A percentile compares a stretch with the other conserved stretches of the same genome.
These are phyloP conservation scores for Gordius sp. DNA, from an alignment of 2,888 invertebrate genomes.

Conservation along the genomic window DNA sequence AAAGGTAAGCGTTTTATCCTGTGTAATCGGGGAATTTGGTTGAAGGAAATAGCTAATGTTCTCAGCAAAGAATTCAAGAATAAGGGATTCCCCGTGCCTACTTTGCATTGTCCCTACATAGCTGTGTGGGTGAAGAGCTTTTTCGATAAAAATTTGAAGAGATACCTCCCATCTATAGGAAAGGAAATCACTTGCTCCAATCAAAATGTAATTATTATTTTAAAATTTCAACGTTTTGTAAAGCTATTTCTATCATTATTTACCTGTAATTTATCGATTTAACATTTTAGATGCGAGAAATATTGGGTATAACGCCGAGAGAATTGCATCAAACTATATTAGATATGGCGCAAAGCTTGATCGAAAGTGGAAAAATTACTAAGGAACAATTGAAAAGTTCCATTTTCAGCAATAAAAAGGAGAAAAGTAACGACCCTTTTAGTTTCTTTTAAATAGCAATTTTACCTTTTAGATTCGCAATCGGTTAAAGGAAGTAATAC, in stretches of 20 bases:
- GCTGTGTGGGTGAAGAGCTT: constrained; percentile 28
- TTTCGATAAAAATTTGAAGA: constrained; percentile 30
- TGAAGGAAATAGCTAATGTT: constrained; percentile 31
- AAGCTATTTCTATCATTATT: no score
- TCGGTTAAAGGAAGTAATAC: no score
- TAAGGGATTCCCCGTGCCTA: constrained; percentile 28
- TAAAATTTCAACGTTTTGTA: no score
- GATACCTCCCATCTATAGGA: constrained; percentile 29
- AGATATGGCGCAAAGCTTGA: constrained; percentile 18
- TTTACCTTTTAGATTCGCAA: no score
- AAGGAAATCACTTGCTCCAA: constrained; percentile 23
- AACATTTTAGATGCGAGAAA: constrained; percentile 17
- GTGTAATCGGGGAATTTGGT: constrained; percentile 29
- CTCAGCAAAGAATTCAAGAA: constrained; percentile 31
- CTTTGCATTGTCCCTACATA: constrained; percentile 28
- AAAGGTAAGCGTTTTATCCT: constrained; percentile 29
- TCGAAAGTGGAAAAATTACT: constrained; percentile 22
- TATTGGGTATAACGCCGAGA: background rate
- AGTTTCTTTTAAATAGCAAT: no score
- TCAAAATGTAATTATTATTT: constrained; percentile 26
- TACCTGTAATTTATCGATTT: no score
- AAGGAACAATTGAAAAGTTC: no score
- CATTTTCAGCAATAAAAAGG: no score
- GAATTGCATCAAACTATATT: constrained; percentile 16
- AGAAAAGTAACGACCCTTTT: no score